A percentile compares a stretch with the other conserved stretches of the same genome.
These are phyloP conservation scores for Helicorthomorpha holstii DNA, from an alignment of 1,140 invertebrate genomes.

Conservation along the genomic window DNA sequence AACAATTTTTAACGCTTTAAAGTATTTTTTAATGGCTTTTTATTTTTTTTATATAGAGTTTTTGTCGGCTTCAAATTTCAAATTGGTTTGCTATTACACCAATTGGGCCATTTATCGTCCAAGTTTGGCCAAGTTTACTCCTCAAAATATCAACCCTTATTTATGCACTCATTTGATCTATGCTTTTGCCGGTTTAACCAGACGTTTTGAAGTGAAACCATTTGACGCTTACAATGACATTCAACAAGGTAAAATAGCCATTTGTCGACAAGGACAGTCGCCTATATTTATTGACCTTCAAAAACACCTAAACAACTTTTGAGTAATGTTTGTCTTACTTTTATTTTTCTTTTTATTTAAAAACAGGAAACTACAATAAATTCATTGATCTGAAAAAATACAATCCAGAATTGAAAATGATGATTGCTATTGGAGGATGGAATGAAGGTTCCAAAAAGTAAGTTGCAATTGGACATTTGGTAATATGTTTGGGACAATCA, in stretches of 20 bases:
- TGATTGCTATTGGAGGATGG: constrained; percentile 91
- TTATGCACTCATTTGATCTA: constrained; percentile 89
- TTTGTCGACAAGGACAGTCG: too few relatives aligned
- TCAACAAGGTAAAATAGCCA: constrained; percentile 54
- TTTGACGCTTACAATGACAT: constrained; percentile 92
- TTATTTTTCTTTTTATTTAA: background rate
- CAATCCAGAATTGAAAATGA: constrained; percentile 78
- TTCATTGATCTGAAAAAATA: constrained; percentile 83
- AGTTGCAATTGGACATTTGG: too few relatives aligned
- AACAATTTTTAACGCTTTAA: too few relatives aligned
- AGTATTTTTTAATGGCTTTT: too few relatives aligned
- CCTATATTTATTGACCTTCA: too few relatives aligned
- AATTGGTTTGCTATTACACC: constrained; percentile 76
- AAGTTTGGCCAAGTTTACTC: constrained; percentile 73
- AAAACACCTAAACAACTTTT: too few relatives aligned
- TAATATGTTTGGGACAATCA: too few relatives aligned
- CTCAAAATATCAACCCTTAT: constrained; percentile 89
- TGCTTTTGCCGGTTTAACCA: constrained; percentile 81
- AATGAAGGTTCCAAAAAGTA: constrained; percentile 72
- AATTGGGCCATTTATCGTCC: constrained; percentile 82
- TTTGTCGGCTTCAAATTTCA: background rate
- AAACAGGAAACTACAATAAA: constrained; percentile 76
- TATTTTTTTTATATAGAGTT: too few relatives aligned
- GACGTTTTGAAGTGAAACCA: constrained; percentile 72
- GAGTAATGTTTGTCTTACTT: background rate